phyloP scores from a whole-genome alignment of 2,888 invertebrate genomes.

The Tetragonisca angustula region DNA sequence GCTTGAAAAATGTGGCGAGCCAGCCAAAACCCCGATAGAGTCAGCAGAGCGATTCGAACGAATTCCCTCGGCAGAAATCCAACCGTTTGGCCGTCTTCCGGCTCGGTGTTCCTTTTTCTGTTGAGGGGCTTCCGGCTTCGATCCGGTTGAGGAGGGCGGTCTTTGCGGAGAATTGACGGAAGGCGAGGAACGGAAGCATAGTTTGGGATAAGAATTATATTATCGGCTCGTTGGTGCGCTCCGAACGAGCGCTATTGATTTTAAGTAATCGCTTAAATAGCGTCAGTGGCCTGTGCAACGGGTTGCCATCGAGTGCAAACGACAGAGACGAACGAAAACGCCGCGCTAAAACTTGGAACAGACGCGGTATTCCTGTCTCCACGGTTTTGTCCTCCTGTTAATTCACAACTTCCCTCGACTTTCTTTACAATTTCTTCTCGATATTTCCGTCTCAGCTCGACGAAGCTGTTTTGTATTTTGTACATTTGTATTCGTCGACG shows the following conservation, averaged over 20 bases:
- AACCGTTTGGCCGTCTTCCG: conserved; percentile 6
- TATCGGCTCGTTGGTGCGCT: conserved; percentile 52
- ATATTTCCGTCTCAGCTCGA: background rate
- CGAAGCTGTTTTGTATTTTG: background rate
- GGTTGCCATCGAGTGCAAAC: conserved; percentile 55
- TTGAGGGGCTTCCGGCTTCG: conserved; percentile 4
- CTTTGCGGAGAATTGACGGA: background rate
- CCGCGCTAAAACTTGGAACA: conserved; percentile 32
- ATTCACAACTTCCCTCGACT: conserved; percentile 6
- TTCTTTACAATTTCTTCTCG: background rate
- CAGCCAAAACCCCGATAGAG: conserved; percentile 19
- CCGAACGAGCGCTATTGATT: conserved; percentile 75
- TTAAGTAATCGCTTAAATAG: conserved; percentile 77
- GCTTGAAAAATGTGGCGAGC: conserved; percentile 20
- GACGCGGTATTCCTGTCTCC: conserved; percentile 7
- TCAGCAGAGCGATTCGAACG: conserved; percentile 25
- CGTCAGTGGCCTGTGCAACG: conserved; percentile 63
- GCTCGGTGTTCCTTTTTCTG: background rate
- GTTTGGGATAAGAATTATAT: conserved; percentile 63
- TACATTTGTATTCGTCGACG: conserved; percentile 19
- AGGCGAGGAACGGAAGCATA: background rate
- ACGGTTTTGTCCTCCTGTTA: conserved; percentile 12
- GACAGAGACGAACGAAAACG: conserved; percentile 53
- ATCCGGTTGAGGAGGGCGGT: background rate
- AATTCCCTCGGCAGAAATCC: conserved; percentile 32